Evolutionary conservation across 2,113 vertebrate genomes (phyloP).

Genomic region (Mastomys coucha): DNA sequence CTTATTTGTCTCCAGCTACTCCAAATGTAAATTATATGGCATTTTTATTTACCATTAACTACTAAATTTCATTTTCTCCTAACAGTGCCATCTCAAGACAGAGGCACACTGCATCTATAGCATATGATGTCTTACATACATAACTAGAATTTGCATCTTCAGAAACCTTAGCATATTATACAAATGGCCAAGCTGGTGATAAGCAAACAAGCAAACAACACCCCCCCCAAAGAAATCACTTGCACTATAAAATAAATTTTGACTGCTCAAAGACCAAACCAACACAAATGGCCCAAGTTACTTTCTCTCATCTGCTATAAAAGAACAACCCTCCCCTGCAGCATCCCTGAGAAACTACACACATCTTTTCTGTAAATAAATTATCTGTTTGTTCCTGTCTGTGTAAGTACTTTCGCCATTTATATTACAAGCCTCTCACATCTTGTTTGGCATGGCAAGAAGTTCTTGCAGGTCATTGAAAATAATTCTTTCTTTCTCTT

Average conservation of each 20-base stretch:
- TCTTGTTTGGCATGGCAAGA: neutral
- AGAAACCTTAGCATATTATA: neutral
- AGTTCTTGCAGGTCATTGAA: neutral
- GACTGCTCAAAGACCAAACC: too few relatives aligned
- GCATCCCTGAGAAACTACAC: too few relatives aligned
- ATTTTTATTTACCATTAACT: neutral
- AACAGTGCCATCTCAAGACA: neutral
- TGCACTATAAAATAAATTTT: neutral
- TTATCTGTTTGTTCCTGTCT: neutral
- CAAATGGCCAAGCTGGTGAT: neutral
- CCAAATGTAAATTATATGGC: neutral
- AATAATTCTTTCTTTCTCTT: neutral
- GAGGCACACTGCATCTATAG: neutral
- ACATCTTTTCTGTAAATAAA: neutral
- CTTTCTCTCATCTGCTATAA: too few relatives aligned
- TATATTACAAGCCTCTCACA: neutral
- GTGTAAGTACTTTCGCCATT: neutral
- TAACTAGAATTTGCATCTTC: neutral
- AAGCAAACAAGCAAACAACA: neutral
- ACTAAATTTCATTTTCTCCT: constrained; percentile 2
- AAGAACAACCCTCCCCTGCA: too few relatives aligned
- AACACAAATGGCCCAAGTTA: too few relatives aligned
- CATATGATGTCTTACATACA: neutral
- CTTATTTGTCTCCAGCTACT: neutral
- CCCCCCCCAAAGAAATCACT: neutral